These are phyloP conservation scores for Silvanus unidentatus DNA, from an alignment of 2,888 invertebrate genomes.

Conservation along the genomic window DNA sequence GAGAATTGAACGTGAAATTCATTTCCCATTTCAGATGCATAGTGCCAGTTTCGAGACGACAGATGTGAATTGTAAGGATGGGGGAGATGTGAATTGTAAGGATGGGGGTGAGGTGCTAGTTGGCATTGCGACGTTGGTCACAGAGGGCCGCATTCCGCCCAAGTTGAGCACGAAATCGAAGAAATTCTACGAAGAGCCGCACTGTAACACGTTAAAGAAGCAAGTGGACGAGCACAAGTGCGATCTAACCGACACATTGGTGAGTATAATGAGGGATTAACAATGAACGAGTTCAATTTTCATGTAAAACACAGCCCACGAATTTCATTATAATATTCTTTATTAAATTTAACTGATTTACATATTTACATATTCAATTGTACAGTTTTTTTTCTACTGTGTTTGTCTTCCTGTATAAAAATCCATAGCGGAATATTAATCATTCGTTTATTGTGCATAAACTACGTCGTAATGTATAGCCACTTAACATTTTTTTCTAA, in stretches of 20 bases:
- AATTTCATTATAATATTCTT: not conserved
- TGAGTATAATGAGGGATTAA: too few species aligned
- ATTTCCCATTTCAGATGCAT: slow-evolving; percentile 41
- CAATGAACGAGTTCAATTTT: too few species aligned
- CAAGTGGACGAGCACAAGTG: slow-evolving; percentile 48
- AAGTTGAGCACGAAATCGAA: slow-evolving; percentile 43
- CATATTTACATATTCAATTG: not conserved
- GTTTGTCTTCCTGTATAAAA: slow-evolving; percentile 1
- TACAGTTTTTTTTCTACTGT: slow-evolving; percentile 7
- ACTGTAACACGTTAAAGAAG: slow-evolving; percentile 50
- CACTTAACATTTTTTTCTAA: too few species aligned
- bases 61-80: slow-evolving; percentile 27
- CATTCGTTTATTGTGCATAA: too few species aligned
- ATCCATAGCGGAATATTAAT: too few species aligned
- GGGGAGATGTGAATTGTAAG: slow-evolving; percentile 37
- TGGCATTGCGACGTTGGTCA: slow-evolving; percentile 43
- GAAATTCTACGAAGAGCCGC: slow-evolving; percentile 65
- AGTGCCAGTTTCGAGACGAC: slow-evolving; percentile 39
- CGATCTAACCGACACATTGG: slow-evolving; percentile 50
- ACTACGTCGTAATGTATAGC: too few species aligned
- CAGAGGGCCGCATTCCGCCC: slow-evolving; percentile 43
- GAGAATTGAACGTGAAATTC: too few species aligned
- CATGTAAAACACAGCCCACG: too few species aligned
- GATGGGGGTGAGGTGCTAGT: slow-evolving; percentile 41
- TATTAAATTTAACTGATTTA: too few species aligned